These are phyloP conservation scores for Drosophila nannoptera DNA, from an alignment of 1,140 invertebrate genomes.

Conservation along the genomic window DNA sequence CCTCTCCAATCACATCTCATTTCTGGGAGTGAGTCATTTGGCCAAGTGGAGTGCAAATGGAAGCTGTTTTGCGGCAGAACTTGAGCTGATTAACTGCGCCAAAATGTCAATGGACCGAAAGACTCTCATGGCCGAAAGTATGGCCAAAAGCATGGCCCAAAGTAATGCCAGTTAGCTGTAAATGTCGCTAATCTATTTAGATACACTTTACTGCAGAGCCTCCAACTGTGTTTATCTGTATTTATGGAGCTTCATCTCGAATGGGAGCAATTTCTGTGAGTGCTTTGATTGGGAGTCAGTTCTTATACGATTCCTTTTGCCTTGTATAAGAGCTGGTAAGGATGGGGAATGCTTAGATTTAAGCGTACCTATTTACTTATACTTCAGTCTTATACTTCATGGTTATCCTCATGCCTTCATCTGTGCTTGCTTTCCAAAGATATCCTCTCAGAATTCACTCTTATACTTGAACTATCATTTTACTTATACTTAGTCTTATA, in stretches of 20 bases:
- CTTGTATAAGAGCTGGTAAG: not conserved
- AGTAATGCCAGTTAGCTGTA: too few species aligned
- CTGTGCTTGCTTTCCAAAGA: too few species aligned
- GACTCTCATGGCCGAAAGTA: not conserved
- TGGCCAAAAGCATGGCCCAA: too few species aligned
- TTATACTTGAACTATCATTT: not conserved
- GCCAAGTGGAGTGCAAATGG: not conserved
- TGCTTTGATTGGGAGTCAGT: too few species aligned
- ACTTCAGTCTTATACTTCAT: not conserved
- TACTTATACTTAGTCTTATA: too few species aligned
- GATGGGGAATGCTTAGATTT: too few species aligned
- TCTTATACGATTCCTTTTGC: not conserved
- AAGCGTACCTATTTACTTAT: not conserved
- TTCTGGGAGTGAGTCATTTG: conserved; percentile 12
- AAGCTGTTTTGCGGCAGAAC: conserved; percentile 11
- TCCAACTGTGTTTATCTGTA: too few species aligned
- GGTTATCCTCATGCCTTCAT: not conserved
- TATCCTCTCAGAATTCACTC: not conserved
- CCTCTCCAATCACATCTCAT: not conserved
- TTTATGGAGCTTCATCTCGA: too few species aligned
- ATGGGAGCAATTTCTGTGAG: too few species aligned
- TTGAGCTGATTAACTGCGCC: conserved; percentile 15
- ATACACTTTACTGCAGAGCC: too few species aligned
- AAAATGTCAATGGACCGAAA: conserved; percentile 15
- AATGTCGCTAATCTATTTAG: too few species aligned